Evolutionary conservation across 2,113 vertebrate genomes (phyloP).

Genomic region (Cavia aperea): DNA sequence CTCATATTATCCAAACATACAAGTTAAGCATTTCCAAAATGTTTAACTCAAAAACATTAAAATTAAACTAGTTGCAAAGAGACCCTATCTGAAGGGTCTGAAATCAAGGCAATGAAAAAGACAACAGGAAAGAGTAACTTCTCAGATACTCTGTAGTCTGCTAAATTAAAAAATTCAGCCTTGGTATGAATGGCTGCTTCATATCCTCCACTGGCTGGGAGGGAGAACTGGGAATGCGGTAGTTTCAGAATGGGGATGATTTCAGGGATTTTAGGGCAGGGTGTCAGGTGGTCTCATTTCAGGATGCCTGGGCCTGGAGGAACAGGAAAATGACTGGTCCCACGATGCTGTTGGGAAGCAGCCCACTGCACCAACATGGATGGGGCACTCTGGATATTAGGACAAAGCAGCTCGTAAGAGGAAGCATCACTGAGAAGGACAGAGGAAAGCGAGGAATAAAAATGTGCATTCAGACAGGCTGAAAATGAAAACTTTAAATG

Average conservation of each 20-base stretch:
- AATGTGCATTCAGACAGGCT: constrained; percentile 66
- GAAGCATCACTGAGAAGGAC: constrained; percentile 76
- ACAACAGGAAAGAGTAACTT: constrained; percentile 2
- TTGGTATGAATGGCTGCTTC: constrained; percentile 35
- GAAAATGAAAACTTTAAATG: constrained; percentile 54
- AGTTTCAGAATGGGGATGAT: constrained; percentile 54
- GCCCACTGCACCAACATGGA: constrained; percentile 72
- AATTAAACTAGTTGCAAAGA: not conserved
- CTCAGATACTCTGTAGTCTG: constrained; percentile 25
- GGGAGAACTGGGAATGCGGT: constrained; percentile 34
- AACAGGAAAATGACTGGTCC: constrained; percentile 75
- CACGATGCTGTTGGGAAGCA: constrained; percentile 74
- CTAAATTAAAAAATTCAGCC: constrained; percentile 31
- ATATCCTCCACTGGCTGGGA: constrained; percentile 42
- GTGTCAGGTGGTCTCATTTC: constrained; percentile 75
- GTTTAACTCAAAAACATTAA: constrained; percentile 30
- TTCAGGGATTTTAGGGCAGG: constrained; percentile 68
- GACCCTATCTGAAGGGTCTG: not conserved
- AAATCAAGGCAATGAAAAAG: constrained; percentile 36
- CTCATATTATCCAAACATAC: not conserved
- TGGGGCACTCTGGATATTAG: constrained; percentile 72
- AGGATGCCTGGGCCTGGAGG: constrained; percentile 74
- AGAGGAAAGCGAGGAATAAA: constrained; percentile 77
- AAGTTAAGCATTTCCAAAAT: constrained; percentile 25
- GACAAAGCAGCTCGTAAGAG: constrained; percentile 75